Evolutionary conservation across 2,888 invertebrate genomes (phyloP), one percentile per base, ranked within the genome.

Genomic region (Arrhopalites spinosus): DNA sequence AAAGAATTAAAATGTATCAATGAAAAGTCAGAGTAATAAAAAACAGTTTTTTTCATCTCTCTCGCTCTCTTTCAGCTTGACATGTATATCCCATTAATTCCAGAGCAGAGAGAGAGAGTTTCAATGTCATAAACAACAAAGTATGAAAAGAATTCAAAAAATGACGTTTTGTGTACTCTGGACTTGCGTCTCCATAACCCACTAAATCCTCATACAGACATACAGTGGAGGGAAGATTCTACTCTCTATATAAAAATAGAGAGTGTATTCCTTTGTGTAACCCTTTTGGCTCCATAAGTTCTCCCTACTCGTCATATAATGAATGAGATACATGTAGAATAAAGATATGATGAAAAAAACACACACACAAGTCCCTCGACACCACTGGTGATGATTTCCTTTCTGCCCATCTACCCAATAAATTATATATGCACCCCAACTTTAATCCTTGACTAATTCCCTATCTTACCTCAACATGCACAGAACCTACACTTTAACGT

Each of bases 381-480:
- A 72, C 72, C 63, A 63, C 47, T 72, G 50, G 72, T 72, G 72
- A 72, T 72, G 72, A 72, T 72, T 45, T 63, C 20, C 61, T 64
- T 72, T 64, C 63, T 47, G 8, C n/a, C 29, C 29, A 53, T 59
- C 59, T 27, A 23, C 20, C 20, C 64, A 45, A 72, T 72, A 72
- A 70, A 53, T 72, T 64, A 72, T 72, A 23, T 47, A 72, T 72
- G 63, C 61, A 72, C 72, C 72, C 72, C 72, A 63, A 23, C 8
- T 61, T 43, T 72, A 72, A 72, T 72, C 72, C 72, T 47, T 64
- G 72, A 64, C 72, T 72, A 72, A 72, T 72, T 72, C 72, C n/a
- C 63, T 63, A 72, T 64, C 72, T 72, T 50, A 72, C 72, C 72
- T 72, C 72, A 45, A 72, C 59, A 59, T 59, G 8, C 59, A 59